Conservation (phyloP, 1,140 invertebrate species). For the Phocides pigmalion region DNA sequence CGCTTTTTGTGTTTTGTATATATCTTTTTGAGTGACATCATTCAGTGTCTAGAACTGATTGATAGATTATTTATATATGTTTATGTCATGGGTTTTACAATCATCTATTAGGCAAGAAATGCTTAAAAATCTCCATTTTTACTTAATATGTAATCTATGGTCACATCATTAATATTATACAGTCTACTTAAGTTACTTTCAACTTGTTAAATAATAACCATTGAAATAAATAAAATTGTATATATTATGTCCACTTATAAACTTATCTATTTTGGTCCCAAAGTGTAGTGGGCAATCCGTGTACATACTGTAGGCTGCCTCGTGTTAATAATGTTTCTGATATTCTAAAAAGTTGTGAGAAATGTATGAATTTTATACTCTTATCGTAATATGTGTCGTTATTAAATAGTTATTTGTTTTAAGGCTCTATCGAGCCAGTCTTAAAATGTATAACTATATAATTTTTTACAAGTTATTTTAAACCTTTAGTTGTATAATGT, state of each 20-base stretch:
- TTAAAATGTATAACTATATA: background rate
- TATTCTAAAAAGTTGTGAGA: constrained; percentile 30
- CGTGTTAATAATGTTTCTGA: constrained; percentile 26
- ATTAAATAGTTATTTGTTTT: constrained; percentile 10
- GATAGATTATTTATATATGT: no score
- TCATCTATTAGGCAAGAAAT: no score
- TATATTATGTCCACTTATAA: background rate
- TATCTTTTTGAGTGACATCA: no score
- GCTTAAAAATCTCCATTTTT: no score
- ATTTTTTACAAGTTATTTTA: constrained; percentile 5
- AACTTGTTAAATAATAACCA: background rate
- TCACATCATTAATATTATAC: no score
- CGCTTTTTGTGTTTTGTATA: no score
- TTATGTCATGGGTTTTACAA: no score
- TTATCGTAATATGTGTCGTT: constrained; percentile 17
- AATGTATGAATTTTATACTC: constrained; percentile 24
- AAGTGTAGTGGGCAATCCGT: background rate
- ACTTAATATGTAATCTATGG: no score
- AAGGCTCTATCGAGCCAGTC: background rate
- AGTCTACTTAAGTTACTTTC: no score
- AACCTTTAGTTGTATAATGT: constrained; percentile 12
- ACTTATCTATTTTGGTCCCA: constrained; percentile 9
- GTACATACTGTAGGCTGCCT: constrained; percentile 25
- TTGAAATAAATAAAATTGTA: background rate
- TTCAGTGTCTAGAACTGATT: no score